Evolutionary conservation across 2,797 vertebrate species (phyloP).

Genomic region (Urophycis tenuis): DNA sequence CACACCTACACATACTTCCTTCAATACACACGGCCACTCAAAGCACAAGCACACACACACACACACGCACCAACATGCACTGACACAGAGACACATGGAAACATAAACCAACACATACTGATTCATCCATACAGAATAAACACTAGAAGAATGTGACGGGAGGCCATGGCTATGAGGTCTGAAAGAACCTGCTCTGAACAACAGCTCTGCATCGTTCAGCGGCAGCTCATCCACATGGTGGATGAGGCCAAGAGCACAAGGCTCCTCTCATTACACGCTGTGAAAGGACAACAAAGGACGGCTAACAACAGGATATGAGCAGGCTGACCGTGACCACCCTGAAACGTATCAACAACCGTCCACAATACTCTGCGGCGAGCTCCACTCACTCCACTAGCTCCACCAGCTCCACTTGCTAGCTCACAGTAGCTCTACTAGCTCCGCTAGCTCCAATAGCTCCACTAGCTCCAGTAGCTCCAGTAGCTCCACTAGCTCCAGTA

Average conservation of each 20-base stretch:
- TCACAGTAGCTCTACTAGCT: background rate
- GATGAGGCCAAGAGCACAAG: background rate
- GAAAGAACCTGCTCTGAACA: background rate
- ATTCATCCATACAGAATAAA: constrained; percentile 8
- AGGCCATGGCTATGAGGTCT: background rate
- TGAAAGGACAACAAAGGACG: background rate
- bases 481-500: background rate
- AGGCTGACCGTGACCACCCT: background rate
- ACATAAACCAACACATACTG: background rate
- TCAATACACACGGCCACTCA: background rate
- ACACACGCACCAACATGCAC: background rate
- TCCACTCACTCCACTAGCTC: too few species aligned
- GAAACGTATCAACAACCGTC: background rate
- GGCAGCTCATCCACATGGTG: background rate
- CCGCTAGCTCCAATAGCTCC: too few species aligned
- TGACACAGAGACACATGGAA: background rate
- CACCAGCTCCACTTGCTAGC: background rate
- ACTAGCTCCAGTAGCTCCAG: too few species aligned
- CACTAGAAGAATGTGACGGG: background rate
- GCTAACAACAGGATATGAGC: background rate
- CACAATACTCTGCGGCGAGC: too few species aligned
- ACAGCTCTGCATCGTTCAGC: background rate
- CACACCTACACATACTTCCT: background rate
- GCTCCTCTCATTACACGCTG: background rate
- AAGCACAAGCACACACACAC: background rate